Base-by-base conservation (phyloP, 2,113 vertebrate species). In the Eidolon helvum region DNA sequence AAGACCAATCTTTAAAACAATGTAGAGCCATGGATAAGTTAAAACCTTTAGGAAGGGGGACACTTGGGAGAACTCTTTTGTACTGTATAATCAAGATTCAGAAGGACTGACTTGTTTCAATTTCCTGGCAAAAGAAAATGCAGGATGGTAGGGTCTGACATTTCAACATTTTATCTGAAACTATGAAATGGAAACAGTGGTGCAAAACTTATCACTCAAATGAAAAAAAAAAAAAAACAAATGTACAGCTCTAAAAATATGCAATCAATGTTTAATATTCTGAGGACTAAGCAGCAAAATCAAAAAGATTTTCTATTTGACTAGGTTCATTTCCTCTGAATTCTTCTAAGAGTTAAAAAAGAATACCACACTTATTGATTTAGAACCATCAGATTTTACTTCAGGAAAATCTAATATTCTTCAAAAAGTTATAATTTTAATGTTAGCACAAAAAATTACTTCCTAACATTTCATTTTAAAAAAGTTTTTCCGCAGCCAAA, bases 401-500 rank as follows among this genome's bases (percentile, higher is more conserved):
- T 98, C 96, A 96, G 96, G 96, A 96, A 98, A 98, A 98, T 83
- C 77, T 95, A 97, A 89, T 57, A 98, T 93, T 74, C 98, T 98
- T 97, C 97, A 92, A 96, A 98, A 97, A 97, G 45, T 87, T 96
- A 95, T 40, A 95, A 96, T 96, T 97, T 97, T 97, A 98, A 98
- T 96, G 93, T 96, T 98, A 97, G 98, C 96, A 96, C 98, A 97
- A 98, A 97, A 97, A 98, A 93, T 78, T 91, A 68, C 96, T 97
- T 96, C 97, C 88, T 91, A 97, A 93, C 78, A 97, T 78, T 97
- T 98, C 91, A 97, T 96, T 94, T 97, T 96, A 95, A 94, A 97
- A 97, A 96, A 98, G 95, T 95, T 95, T 93, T 97, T 98, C 97
- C 38, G 72, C 97, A 98, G 97, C 96, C 98, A 97, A 97, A 98